Percentiles rank a stretch among this genome's conserved stretches.
Conservation (phyloP, 2,797 vertebrate species). For the Fringilla coelebs region DNA sequence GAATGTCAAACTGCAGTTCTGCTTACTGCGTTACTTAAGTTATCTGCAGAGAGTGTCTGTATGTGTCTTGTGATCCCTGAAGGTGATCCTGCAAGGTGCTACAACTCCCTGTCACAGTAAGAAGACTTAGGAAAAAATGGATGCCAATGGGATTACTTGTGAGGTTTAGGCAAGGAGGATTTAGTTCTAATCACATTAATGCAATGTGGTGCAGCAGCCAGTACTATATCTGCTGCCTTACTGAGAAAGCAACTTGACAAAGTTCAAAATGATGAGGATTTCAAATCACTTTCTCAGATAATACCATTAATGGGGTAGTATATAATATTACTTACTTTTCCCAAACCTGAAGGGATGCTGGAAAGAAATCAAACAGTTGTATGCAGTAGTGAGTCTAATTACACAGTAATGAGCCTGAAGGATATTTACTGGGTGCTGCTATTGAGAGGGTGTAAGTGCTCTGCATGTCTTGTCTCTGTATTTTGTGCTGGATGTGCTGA, state of each 20-base stretch:
- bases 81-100: conserved; percentile 11
- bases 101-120: background rate
- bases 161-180: conserved; percentile 20
- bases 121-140: background rate
- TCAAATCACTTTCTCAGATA: background rate
- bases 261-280: background rate
- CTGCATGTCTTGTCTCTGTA: background rate
- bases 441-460: background rate
- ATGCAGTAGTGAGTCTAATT: background rate
- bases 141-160: conserved; percentile 31
- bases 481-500: background rate
- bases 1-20: background rate
- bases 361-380: background rate
- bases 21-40: background rate
- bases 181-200: conserved; percentile 10
- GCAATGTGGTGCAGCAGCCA: background rate
- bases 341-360: background rate
- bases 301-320: background rate
- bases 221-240: background rate
- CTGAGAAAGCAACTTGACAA: background rate
- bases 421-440: background rate
- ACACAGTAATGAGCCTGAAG: background rate
- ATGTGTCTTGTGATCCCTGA: conserved; percentile 29
- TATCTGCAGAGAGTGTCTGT: background rate
- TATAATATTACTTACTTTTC: background rate